phyloP scores from a whole-genome alignment of 2,888 invertebrate genomes.

The Lepas anatifera region DNA sequence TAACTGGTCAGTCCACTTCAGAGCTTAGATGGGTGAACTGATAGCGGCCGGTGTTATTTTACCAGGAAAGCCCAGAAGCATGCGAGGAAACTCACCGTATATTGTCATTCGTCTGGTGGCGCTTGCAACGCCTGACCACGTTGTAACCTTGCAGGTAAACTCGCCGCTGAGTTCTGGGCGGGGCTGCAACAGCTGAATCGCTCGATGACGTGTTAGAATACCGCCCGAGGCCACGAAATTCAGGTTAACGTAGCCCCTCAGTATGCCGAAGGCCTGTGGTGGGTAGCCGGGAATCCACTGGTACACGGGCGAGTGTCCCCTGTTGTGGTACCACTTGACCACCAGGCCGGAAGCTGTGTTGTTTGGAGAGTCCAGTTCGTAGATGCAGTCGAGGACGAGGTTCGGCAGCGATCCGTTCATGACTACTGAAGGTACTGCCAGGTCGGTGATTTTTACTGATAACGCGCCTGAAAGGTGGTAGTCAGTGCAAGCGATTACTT shows the following conservation, averaged over 20 bases:
- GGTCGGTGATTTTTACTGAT: constrained; percentile 44
- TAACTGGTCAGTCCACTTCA: too few relatives aligned
- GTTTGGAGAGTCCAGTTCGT: constrained; percentile 46
- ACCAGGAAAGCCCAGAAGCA: too few relatives aligned
- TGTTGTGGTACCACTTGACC: constrained; percentile 29
- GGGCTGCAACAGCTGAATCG: constrained; percentile 52
- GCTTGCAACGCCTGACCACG: constrained; percentile 53
- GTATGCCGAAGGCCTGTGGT: constrained; percentile 19
- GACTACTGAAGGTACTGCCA: constrained; percentile 47
- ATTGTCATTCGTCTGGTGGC: constrained; percentile 50
- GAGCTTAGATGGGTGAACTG: too few relatives aligned
- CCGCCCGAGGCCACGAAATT: neutral
- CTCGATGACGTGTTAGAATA: constrained; percentile 46
- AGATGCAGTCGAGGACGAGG: constrained; percentile 58
- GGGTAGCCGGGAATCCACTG: constrained; percentile 28
- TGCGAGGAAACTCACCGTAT: constrained; percentile 45
- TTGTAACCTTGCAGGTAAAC: constrained; percentile 57
- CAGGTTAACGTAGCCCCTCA: neutral
- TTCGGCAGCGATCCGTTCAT: constrained; percentile 44
- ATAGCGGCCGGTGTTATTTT: too few relatives aligned
- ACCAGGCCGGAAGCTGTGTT: constrained; percentile 30
- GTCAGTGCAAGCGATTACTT: too few relatives aligned
- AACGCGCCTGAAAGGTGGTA: neutral
- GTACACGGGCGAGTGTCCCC: constrained; percentile 28
- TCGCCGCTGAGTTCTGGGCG: constrained; percentile 56